Percentiles rank a stretch among this genome's conserved stretches.
phyloP scores from a whole-genome alignment of 2,113 vertebrate genomes.

The Tauraco erythrolophus region DNA sequence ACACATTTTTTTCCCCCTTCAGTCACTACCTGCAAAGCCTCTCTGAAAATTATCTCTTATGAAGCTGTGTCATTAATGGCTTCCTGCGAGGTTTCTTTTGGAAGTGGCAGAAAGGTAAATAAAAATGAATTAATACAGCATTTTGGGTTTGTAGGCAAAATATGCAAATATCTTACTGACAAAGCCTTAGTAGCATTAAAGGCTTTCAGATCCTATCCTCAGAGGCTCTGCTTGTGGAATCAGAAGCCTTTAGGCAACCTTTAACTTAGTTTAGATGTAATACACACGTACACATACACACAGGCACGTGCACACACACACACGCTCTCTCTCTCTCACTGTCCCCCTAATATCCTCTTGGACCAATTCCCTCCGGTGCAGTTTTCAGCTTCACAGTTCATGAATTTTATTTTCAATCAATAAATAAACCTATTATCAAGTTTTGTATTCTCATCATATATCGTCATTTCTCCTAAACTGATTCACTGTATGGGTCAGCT shows the following conservation, averaged over 20 bases:
- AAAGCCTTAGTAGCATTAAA: conserved; percentile 49
- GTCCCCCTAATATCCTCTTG: background rate
- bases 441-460: conserved; percentile 75
- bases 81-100: conserved; percentile 61
- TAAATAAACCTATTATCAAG: conserved; percentile 78
- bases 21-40: conserved; percentile 55
- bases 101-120: conserved; percentile 61
- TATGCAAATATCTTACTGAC: conserved; percentile 50
- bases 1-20: conserved; percentile 25
- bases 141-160: conserved; percentile 63
- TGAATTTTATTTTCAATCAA: conserved; percentile 80
- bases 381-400: conserved; percentile 76
- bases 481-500: conserved; percentile 29
- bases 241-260: conserved; percentile 58
- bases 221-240: conserved; percentile 29
- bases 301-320: background rate
- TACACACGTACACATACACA: background rate
- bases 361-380: conserved; percentile 54
- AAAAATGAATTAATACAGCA: conserved; percentile 58
- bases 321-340: too few relatives aligned
- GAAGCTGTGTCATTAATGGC: conserved; percentile 48
- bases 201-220: conserved; percentile 46
- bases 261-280: conserved; percentile 36
- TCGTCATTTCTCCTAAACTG: conserved; percentile 68
- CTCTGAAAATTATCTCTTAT: conserved; percentile 54